phyloP scores from a whole-genome alignment of 2,888 invertebrate genomes.

The Eilema depressum region DNA sequence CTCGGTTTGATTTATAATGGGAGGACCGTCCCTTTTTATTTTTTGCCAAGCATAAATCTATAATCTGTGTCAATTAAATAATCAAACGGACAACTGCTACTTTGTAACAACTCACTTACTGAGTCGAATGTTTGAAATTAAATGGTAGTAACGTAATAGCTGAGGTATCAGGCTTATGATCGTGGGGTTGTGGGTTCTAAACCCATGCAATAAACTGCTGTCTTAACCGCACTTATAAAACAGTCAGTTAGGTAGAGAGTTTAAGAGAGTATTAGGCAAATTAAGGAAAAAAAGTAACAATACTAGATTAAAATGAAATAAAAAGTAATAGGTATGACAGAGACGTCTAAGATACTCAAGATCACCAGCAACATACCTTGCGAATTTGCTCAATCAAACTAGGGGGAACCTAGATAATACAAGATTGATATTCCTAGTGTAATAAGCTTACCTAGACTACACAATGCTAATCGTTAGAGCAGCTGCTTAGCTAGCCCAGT shows the following conservation, averaged over 20 bases:
- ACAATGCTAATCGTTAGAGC: neutral
- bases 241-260: neutral
- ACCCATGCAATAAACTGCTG: neutral
- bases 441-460: no score
- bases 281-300: neutral
- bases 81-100: conserved; percentile 10
- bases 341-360: no score
- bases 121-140: neutral
- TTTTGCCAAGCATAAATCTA: conserved; percentile 5
- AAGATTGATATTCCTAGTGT: neutral
- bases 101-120: neutral
- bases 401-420: neutral
- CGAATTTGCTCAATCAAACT: neutral
- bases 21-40: neutral
- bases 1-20: conserved; percentile 11
- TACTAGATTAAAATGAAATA: no score
- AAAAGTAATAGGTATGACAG: neutral
- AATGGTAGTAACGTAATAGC: neutral
- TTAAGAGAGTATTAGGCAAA: neutral
- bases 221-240: neutral
- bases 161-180: neutral
- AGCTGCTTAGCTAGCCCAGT: neutral
- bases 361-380: no score
- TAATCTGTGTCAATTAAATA: conserved; percentile 21
- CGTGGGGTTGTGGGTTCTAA: neutral